Base-by-base conservation (phyloP, 2,797 vertebrate species). In the Antrozous pallidus region DNA sequence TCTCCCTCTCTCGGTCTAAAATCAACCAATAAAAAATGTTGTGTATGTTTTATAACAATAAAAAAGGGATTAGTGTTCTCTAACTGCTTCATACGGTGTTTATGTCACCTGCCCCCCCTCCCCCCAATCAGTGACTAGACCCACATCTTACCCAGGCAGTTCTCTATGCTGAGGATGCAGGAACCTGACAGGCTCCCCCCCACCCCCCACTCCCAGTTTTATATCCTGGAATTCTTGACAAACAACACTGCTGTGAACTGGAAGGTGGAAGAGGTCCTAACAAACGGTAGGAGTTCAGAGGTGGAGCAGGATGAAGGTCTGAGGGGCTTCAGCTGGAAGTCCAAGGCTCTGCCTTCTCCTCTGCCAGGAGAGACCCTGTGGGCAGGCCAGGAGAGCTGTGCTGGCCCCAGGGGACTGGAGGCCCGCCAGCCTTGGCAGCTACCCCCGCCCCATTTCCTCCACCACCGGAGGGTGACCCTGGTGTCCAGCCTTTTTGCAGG, bases 401-500 rank as follows among this genome's bases (percentile, higher is more conserved):
- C 8, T 40, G 81, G 89, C 40, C 74, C 81, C 4, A 1, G 38
- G 45, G 49, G 63, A 33, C 90, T 94, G 86, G 85, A 93, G 38
- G 85, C n/a, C 92, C 2, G 90, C 96, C 97, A 95, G 78, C 0
- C 11, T 36, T 58, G 90, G 82, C 67, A 49, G 92, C 89, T 38
- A 2, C 74, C 8, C 33, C 54, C 1, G 6, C 49, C 89, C 94
- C 95, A 94, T 95, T 97, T 96, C 94, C 91, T 84, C 94, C 63
- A 3, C 54, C 33, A 45, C 51, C 79, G 31, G 79, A 79, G 77
- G 90, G 38, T 63, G 87, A 74, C 36, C n/a, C 58, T 24, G 16
- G 36, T 24, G 69, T n/a, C 73, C 88, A 90, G 87, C 13, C 93
- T 95, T 94, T 97, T 94, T 96, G 91, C 38, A 94, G 95, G 90